A percentile compares a stretch with the other conserved stretches of the same genome.
phyloP scores from a whole-genome alignment of 2,888 invertebrate species.

The Rhimphoctona megacephalus region DNA sequence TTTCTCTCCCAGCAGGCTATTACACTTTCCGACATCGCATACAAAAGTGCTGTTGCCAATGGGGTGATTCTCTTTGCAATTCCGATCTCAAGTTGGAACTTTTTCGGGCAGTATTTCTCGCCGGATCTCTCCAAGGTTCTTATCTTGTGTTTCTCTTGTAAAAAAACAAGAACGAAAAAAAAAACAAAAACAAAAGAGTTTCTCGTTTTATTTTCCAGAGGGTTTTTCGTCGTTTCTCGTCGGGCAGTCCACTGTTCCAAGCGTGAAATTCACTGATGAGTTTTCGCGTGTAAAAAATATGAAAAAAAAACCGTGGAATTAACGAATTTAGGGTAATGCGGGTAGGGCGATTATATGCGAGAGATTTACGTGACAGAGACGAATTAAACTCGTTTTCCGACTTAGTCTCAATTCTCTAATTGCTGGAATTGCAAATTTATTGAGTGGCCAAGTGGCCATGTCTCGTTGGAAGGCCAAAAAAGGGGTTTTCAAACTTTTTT shows the following conservation, averaged over 20 bases:
- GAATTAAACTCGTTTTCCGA: background rate
- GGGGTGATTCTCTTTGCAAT: conserved; percentile 53
- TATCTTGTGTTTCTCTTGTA: background rate
- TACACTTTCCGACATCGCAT: conserved; percentile 18
- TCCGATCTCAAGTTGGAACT: conserved; percentile 33
- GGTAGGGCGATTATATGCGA: background rate
- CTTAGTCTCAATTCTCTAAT: background rate
- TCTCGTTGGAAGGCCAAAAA: background rate
- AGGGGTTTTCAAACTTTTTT: background rate
- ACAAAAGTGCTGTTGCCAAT: conserved; percentile 23
- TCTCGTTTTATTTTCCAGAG: background rate
- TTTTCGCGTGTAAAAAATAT: background rate
- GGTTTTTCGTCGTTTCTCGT: background rate
- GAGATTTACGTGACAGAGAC: background rate
- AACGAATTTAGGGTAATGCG: background rate
- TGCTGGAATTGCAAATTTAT: background rate
- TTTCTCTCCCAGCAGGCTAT: conserved; percentile 30
- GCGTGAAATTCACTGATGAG: background rate
- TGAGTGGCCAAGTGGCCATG: background rate
- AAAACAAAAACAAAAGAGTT: background rate
- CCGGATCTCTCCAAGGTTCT: background rate
- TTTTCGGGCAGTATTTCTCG: conserved; percentile 17
- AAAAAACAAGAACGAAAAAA: background rate
- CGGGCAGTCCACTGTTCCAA: background rate
- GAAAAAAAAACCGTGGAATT: background rate